phyloP scores from a whole-genome alignment of 2,113 vertebrate genomes.

The Lonchura striata region DNA sequence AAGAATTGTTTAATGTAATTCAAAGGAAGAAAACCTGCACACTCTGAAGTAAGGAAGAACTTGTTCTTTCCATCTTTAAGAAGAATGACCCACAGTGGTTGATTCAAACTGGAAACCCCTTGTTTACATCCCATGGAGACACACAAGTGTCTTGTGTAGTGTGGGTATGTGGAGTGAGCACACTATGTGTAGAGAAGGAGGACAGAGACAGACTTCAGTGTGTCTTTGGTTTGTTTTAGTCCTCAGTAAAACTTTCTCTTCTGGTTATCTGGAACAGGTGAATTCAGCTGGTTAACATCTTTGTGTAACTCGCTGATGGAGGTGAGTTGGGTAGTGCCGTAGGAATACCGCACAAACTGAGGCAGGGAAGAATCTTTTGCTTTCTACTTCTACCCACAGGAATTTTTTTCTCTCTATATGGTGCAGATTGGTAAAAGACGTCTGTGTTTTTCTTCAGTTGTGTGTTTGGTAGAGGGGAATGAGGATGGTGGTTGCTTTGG shows the following conservation, averaged over 20 bases:
- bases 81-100: background rate
- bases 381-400: background rate
- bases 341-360: background rate
- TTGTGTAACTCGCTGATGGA: background rate
- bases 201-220: fast-evolving
- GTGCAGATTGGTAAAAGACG: background rate
- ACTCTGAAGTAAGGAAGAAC: background rate
- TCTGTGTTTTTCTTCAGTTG: background rate
- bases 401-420: background rate
- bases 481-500: background rate
- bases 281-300: background rate
- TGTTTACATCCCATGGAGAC: background rate
- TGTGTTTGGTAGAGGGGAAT: background rate
- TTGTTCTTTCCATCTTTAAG: background rate
- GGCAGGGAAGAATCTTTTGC: background rate
- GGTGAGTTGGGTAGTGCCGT: background rate
- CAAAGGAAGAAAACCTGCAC: background rate
- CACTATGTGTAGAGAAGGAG: background rate
- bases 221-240: background rate
- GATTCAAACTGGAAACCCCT: background rate
- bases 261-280: background rate
- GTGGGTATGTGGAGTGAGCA: background rate
- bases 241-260: background rate
- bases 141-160: background rate
- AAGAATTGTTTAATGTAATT: background rate